These are phyloP conservation scores for Stigmatopora nigra DNA, from an alignment of 2,113 vertebrate species.

Conservation along the genomic window DNA sequence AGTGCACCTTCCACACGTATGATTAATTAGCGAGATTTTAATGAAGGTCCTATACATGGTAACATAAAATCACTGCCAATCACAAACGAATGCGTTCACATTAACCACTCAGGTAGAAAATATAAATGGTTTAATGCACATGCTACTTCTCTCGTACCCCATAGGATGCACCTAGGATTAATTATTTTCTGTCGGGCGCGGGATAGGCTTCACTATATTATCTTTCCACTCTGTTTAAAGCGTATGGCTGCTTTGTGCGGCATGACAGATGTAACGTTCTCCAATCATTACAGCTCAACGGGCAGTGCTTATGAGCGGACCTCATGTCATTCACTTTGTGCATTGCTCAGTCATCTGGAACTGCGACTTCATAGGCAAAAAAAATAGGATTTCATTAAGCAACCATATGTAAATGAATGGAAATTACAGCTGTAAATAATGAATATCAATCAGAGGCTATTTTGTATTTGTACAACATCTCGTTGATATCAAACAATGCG, in stretches of 20 bases:
- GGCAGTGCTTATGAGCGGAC: constrained; percentile 33
- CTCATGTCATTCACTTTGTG: constrained; percentile 35
- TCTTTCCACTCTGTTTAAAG: constrained; percentile 58
- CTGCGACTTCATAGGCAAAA: constrained; percentile 7
- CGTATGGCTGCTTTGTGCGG: constrained; percentile 36
- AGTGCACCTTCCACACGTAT: background rate
- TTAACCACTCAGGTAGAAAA: constrained; percentile 21
- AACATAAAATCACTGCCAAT: constrained; percentile 3
- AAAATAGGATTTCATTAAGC: constrained; percentile 37
- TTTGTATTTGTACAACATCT: constrained; percentile 22
- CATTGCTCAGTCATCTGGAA: constrained; percentile 35
- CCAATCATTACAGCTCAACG: constrained; percentile 47
- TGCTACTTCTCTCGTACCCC: constrained; percentile 21
- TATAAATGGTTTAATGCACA: constrained; percentile 33
- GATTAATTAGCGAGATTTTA: constrained; percentile 1
- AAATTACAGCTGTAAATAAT: constrained; percentile 28
- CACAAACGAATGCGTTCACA: constrained; percentile 14
- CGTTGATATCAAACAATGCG: constrained; percentile 22
- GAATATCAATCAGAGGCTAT: constrained; percentile 41
- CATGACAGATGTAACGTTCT: constrained; percentile 53
- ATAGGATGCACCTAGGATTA: constrained; percentile 41
- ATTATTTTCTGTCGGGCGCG: constrained; percentile 52
- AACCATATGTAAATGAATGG: constrained; percentile 37
- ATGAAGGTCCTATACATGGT: constrained; percentile 2
- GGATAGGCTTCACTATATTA: constrained; percentile 56